Evolutionary conservation across 1,140 invertebrate genomes (phyloP).

Genomic region (Atta colombica): DNA sequence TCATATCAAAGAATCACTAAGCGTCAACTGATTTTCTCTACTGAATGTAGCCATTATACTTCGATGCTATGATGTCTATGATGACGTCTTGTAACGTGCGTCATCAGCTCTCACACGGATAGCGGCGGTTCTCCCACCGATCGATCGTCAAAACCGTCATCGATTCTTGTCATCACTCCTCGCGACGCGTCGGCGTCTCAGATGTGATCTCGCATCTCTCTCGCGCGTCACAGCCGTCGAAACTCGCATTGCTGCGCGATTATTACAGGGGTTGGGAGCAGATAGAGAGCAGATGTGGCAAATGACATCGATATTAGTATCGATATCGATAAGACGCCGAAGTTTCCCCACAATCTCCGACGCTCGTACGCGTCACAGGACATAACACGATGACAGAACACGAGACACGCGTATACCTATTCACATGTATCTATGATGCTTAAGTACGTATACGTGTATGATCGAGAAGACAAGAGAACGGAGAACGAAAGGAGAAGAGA

Average conservation of each 20-base stretch:
- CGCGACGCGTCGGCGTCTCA: neutral
- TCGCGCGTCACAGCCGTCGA: slow-evolving; percentile 12
- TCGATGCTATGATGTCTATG: neutral
- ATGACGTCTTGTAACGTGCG: neutral
- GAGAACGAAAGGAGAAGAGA: neutral
- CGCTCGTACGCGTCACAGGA: neutral
- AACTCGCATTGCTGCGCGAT: slow-evolving; percentile 1
- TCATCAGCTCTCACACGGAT: neutral
- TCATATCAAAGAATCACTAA: too few relatives aligned
- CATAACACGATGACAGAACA: neutral
- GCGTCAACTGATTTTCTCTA: too few relatives aligned
- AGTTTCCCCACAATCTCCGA: slow-evolving; percentile 1
- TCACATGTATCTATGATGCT: slow-evolving; percentile 18
- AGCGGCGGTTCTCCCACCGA: neutral
- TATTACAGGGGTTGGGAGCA: neutral
- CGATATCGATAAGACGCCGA: slow-evolving; percentile 13
- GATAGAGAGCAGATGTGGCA: slow-evolving; percentile 28
- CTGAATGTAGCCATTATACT: too few relatives aligned
- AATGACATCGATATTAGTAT: slow-evolving; percentile 4
- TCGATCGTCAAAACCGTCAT: slow-evolving; percentile 17
- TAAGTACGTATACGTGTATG: slow-evolving; percentile 47
- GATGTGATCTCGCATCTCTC: neutral
- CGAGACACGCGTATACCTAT: slow-evolving; percentile 19
- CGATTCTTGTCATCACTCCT: neutral
- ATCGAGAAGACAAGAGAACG: neutral